These are phyloP conservation scores for Progne subis DNA, from an alignment of 2,113 vertebrate genomes.

Conservation along the genomic window DNA sequence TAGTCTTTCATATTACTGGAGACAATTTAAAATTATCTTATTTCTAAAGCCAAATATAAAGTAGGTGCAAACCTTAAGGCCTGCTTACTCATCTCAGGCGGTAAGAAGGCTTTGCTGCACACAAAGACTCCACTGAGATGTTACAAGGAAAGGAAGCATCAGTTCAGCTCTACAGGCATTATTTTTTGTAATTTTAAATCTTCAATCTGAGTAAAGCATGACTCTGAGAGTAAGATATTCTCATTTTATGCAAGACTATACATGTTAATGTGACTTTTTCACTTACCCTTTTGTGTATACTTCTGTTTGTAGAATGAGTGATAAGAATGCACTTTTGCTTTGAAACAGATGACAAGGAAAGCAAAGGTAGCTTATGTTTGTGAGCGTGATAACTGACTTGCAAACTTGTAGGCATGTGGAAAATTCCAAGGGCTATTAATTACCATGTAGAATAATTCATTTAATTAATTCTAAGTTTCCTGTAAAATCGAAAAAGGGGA, in stretches of 20 bases:
- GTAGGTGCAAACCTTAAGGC: background rate
- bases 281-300: background rate
- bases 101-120: background rate
- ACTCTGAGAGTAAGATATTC: background rate
- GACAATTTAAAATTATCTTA: background rate
- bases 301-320: background rate
- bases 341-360: background rate
- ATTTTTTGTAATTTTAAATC: background rate
- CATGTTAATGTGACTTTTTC: background rate
- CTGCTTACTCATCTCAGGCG: background rate
- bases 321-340: background rate
- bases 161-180: background rate
- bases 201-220: background rate
- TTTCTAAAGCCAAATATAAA: background rate
- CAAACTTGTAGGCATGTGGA: background rate
- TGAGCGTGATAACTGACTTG: background rate
- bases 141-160: background rate
- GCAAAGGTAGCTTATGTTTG: background rate
- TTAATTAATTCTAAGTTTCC: background rate
- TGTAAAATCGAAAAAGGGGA: background rate
- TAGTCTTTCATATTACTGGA: background rate
- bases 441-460: background rate
- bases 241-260: background rate
- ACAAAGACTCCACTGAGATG: background rate
- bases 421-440: background rate